Conservation (phyloP, 2,113 vertebrate species). For the Machaerirhynchus nigripectus region DNA sequence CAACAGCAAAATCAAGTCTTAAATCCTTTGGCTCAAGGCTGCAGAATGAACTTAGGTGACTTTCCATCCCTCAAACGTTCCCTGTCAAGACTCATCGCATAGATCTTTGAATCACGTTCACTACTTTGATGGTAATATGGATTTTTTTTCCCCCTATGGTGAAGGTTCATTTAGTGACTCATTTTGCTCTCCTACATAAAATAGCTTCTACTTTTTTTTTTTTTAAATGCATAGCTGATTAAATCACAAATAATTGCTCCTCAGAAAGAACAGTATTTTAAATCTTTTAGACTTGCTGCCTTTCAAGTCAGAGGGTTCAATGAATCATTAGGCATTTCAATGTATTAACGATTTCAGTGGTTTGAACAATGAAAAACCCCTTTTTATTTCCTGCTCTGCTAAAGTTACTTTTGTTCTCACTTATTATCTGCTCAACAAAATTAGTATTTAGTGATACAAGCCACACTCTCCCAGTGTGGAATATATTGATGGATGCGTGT, state of each 20-base stretch:
- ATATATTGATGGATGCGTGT: neutral
- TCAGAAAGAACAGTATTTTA: constrained; percentile 59
- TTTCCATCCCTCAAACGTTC: constrained; percentile 20
- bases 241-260: constrained; percentile 70
- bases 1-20: neutral
- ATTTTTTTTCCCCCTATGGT: neutral
- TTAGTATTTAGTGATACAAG: neutral
- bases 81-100: constrained; percentile 25
- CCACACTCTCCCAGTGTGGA: neutral
- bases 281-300: constrained; percentile 66
- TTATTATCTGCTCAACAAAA: constrained; percentile 47
- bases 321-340: constrained; percentile 69
- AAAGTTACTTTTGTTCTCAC: constrained; percentile 42
- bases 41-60: constrained; percentile 30
- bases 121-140: constrained; percentile 60
- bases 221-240: constrained; percentile 60
- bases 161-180: constrained; percentile 69
- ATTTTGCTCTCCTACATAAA: constrained; percentile 69
- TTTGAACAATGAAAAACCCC: constrained; percentile 27
- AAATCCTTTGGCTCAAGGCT: constrained; percentile 5
- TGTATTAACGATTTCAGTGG: constrained; percentile 43
- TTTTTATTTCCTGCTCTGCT: constrained; percentile 33
- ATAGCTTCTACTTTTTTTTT: constrained; percentile 45
- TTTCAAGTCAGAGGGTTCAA: constrained; percentile 65
- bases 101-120: constrained; percentile 57